phyloP scores from a whole-genome alignment of 2,888 invertebrate species.

The Melieria picta region DNA sequence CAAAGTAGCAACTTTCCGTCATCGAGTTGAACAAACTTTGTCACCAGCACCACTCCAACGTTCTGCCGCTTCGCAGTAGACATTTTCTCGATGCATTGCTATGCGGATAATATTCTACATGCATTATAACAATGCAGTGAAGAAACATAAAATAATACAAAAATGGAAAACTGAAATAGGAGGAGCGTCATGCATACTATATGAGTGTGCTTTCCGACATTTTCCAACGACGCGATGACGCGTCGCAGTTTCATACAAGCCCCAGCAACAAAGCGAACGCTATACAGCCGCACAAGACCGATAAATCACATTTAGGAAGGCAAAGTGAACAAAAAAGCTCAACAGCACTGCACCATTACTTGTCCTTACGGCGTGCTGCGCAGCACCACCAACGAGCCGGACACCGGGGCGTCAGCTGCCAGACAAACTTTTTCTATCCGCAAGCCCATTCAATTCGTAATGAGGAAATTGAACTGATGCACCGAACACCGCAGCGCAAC shows the following conservation, averaged over 20 bases:
- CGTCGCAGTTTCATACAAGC: neutral
- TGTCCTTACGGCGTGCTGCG: too few relatives aligned
- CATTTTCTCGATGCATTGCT: too few relatives aligned
- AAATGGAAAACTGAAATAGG: too few relatives aligned
- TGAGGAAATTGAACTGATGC: conserved; percentile 19
- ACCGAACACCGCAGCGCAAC: conserved; percentile 4
- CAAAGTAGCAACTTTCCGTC: too few relatives aligned
- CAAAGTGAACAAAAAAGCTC: conserved; percentile 7
- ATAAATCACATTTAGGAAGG: conserved; percentile 19
- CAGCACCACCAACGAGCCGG: neutral
- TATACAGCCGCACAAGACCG: conserved; percentile 8
- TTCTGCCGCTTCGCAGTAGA: too few relatives aligned
- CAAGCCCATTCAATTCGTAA: neutral
- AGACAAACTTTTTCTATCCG: neutral
- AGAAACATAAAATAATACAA: too few relatives aligned
- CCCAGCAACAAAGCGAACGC: neutral
- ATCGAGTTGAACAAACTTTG: too few relatives aligned
- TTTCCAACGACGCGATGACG: neutral
- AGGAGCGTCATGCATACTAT: too few relatives aligned
- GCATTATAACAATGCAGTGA: too few relatives aligned
- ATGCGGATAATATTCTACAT: too few relatives aligned
- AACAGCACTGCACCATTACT: neutral
- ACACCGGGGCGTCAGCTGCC: neutral
- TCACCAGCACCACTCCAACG: too few relatives aligned
- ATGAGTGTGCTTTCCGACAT: neutral